Evolutionary conservation across 2,113 vertebrate genomes (phyloP).

Genomic region (human (Homo sapiens)): DNA sequence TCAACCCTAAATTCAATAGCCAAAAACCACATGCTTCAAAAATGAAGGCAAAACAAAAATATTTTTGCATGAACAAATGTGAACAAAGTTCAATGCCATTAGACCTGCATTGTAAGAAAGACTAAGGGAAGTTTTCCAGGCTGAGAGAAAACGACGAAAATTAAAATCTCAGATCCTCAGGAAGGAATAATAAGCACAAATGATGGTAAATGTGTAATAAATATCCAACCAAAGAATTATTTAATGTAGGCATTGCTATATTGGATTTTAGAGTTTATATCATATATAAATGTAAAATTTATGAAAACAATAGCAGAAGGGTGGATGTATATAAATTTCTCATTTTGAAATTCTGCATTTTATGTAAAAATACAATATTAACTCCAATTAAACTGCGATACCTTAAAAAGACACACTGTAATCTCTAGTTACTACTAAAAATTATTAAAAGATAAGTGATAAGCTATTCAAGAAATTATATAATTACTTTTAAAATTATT

Average conservation of each 20-base stretch:
- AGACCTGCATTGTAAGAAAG: neutral
- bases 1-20: neutral
- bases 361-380: neutral
- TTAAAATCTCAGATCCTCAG: neutral
- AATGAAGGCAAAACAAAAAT: neutral
- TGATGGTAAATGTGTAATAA: neutral
- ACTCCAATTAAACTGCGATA: neutral
- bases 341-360: neutral
- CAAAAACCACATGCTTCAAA: neutral
- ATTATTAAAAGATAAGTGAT: neutral
- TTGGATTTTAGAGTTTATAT: neutral
- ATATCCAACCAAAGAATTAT: neutral
- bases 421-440: neutral
- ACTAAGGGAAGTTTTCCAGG: neutral
- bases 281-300: neutral
- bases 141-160: neutral
- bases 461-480: neutral
- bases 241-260: neutral
- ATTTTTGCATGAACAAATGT: neutral
- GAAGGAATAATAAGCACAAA: neutral
- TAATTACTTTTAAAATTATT: neutral
- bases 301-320: neutral
- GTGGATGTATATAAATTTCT: neutral
- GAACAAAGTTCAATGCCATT: neutral
- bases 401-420: neutral